Evolutionary conservation across 2,888 invertebrate species (phyloP), one percentile per base, ranked within the genome.

Genomic region (Eretmocerus hayati): DNA sequence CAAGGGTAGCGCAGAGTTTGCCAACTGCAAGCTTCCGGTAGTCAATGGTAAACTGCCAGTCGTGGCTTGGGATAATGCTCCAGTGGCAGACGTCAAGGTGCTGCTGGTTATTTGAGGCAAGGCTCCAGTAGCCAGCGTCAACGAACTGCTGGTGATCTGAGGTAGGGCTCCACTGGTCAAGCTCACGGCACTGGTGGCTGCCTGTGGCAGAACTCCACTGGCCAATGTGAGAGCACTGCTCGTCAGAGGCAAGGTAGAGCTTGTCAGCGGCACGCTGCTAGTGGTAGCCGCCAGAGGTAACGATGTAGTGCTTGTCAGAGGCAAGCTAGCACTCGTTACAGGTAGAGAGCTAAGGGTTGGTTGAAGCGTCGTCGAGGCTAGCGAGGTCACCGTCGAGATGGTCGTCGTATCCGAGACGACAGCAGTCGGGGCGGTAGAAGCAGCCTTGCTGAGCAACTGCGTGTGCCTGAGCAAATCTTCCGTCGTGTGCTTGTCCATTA

Each of bases 401-500:
- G 32, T 35, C 19, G 16, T 6, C 5, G 38, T 26, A 6, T 16
- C 13, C 1, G 45, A 22, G 15, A 40, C 2, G 5, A 40, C 33
- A 13, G 21, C 33, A 3, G 41, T 47, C 4, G 37, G 40, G 4
- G 48, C 15, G 2, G 42, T 5, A 6, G 44, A 38, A n/a, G 11
- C 31, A 16, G 37, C 48, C 2, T 42, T 22, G 26, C 46, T 52
- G 3, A 50, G 21, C n/a, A 50, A 16, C 22, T 48, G 46, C 5
- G 50, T 46, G 19, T 46, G 42, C 19, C 48, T 46, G 4, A 51
- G 15, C 8, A 48, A 20, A n/a, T 54, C 50, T n/a, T 54, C 53
- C 3, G 53, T 54, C 11, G 48, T 50, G 5, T 50, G 38, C n/a
- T 51, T 51, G n/a, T 54, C 53, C 37, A 54, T 42, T 6, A 49